These are phyloP conservation scores for Yponomeuta malinellus DNA, from an alignment of 2,888 invertebrate species.

Conservation along the genomic window DNA sequence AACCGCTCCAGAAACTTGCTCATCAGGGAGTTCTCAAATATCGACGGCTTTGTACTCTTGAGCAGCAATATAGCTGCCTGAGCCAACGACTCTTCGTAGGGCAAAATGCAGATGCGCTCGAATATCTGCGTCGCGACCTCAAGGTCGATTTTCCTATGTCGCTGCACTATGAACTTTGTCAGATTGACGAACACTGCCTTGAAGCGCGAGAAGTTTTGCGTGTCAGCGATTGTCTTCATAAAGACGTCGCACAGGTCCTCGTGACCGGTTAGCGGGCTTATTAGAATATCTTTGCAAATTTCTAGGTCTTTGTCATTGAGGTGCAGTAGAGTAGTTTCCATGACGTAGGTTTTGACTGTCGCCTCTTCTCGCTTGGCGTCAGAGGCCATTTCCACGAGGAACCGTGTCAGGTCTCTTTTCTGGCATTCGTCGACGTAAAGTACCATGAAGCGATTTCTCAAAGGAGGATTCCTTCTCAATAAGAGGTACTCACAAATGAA, in stretches of 20 bases:
- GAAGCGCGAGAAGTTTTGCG: constrained; percentile 59
- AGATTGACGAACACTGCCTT: constrained; percentile 48
- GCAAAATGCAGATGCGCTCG: constrained; percentile 53
- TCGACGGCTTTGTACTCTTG: constrained; percentile 34
- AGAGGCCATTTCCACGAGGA: constrained; percentile 46
- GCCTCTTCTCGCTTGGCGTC: constrained; percentile 35
- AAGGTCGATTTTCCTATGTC: constrained; percentile 32
- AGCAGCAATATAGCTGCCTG: constrained; percentile 41
- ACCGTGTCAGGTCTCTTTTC: constrained; percentile 36
- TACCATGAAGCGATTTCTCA: constrained; percentile 36
- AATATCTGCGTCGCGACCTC: constrained; percentile 40
- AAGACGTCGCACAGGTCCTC: constrained; percentile 42
- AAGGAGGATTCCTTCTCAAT: constrained; percentile 25
- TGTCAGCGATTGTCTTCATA: constrained; percentile 42
- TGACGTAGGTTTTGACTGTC: constrained; percentile 26
- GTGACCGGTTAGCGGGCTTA: constrained; percentile 19
- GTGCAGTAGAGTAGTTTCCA: constrained; percentile 42
- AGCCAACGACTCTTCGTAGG: constrained; percentile 38
- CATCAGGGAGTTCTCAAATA: constrained; percentile 40
- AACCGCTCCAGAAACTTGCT: constrained; percentile 40
- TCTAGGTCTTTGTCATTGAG: constrained; percentile 35
- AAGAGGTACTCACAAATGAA: constrained; percentile 47
- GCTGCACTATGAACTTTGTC: constrained; percentile 37
- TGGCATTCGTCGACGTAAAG: constrained; percentile 41
- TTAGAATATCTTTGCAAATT: constrained; percentile 37